phyloP scores from a whole-genome alignment of 2,113 vertebrate genomes.

The Corythaixoides concolor region DNA sequence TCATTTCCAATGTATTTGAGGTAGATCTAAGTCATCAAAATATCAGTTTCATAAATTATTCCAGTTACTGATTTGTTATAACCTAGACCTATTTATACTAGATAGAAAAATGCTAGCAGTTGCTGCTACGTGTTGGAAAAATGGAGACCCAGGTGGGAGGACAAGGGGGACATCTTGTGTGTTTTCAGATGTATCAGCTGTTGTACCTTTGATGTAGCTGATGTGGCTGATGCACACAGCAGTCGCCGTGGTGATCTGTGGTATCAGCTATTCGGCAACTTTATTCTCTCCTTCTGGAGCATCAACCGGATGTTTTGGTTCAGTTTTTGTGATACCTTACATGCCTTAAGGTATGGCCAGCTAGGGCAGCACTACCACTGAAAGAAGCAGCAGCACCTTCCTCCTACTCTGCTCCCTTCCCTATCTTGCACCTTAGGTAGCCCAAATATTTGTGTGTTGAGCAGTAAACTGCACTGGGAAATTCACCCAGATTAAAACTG shows the following conservation, averaged over 20 bases:
- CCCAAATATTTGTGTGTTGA: not conserved
- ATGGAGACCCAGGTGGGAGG: not conserved
- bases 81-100: not conserved
- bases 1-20: not conserved
- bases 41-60: not conserved
- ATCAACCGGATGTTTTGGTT: not conserved
- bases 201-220: not conserved
- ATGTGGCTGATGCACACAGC: not conserved
- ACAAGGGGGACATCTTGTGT: too few relatives aligned
- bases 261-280: not conserved
- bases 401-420: not conserved
- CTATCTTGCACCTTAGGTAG: not conserved
- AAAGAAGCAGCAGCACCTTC: not conserved
- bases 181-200: not conserved
- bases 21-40: not conserved
- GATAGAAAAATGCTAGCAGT: not conserved
- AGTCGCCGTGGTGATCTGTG: not conserved
- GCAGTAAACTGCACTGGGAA: not conserved
- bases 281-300: not conserved
- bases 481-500: not conserved
- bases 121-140: not conserved
- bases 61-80: not conserved
- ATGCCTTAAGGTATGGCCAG: not conserved
- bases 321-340: not conserved
- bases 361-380: not conserved